Base-by-base conservation (phyloP, 2,888 invertebrate genomes). In the Gortyna flavago region DNA sequence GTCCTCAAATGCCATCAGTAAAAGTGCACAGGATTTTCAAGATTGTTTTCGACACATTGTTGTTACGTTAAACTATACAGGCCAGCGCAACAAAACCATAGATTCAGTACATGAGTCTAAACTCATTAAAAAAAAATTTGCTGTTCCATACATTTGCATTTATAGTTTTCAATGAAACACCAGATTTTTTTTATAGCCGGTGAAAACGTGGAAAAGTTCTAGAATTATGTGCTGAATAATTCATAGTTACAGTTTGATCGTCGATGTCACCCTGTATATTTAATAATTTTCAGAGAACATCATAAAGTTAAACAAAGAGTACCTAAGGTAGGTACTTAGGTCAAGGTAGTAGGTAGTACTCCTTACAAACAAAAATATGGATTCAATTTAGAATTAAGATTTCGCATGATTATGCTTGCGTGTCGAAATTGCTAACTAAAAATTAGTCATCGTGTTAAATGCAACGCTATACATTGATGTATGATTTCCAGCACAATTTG, bases 401-500 rank as follows among this genome's bases (percentile, higher is more conserved):
- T 67, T 80, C 70, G 83, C 83, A 84, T 85, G 83, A 66, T 59
- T 67, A 85, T 41, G 61, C 75, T 85, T 66, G 87, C 87, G 87
- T 91, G 89, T 89, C 79, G 90, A 83, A 91, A 91, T 85, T 80
- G 72, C 80, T 79, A 72, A 84, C 84, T 77, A 85, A 85, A 87
- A 89, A 87, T 87, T 85, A 83, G 83, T 87, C 90, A 89, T 89
- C 85, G 89, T 91, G 90, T 86, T 93, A 91, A 90, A 75, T 90
- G 89, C 87, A 88, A 89, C 90, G 89, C 89, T 89, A 81, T 85
- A 89, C 89, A 83, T 88, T 89, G 86, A 89, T 89, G 90, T 89
- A 92, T 90, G 82, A 80, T 81, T 89, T 85, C 86, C 72, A 83
- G 84, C 85, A 87, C 86, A 89, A 90, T 92, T 91, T 90, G 89